phyloP scores from a whole-genome alignment of 1,140 invertebrate genomes.

The Aphelenchoides avenae region DNA sequence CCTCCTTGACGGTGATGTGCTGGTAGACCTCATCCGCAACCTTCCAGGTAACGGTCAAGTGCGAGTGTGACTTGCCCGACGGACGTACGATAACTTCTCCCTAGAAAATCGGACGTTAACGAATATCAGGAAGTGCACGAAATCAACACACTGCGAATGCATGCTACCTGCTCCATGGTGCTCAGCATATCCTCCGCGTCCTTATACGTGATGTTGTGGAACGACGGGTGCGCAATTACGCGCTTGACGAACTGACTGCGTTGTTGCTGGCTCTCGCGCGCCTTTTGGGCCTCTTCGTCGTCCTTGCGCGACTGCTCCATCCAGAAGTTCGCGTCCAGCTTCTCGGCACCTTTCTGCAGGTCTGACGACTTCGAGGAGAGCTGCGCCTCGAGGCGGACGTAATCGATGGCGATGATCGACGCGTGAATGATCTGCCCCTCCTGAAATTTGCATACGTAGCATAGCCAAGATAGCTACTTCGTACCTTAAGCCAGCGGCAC shows the following conservation, averaged over 20 bases:
- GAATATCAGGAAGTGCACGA: slow-evolving; percentile 17
- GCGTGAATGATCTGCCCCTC: too few species aligned
- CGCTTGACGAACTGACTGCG: slow-evolving; percentile 70
- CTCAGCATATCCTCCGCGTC: slow-evolving; percentile 85
- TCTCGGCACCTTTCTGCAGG: slow-evolving; percentile 75
- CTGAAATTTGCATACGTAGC: too few species aligned
- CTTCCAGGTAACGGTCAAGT: slow-evolving; percentile 97
- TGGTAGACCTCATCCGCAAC: slow-evolving; percentile 87
- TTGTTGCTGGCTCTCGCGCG: slow-evolving; percentile 10
- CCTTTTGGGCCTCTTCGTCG: slow-evolving; percentile 59
- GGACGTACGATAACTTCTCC: slow-evolving; percentile 93
- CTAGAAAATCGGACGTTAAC: slow-evolving; percentile 63
- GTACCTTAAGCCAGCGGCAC: too few species aligned
- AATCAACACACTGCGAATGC: background rate
- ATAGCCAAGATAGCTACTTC: too few species aligned
- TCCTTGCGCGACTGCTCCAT: slow-evolving; percentile 78
- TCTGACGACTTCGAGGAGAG: slow-evolving; percentile 89
- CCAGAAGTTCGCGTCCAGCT: slow-evolving; percentile 88
- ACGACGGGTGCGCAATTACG: slow-evolving; percentile 93
- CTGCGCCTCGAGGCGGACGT: too few species aligned
- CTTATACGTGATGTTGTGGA: slow-evolving; percentile 89
- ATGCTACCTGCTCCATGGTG: slow-evolving; percentile 69
- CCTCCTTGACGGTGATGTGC: slow-evolving; percentile 89
- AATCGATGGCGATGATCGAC: too few species aligned
- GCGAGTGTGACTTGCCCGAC: slow-evolving; percentile 78